These are phyloP conservation scores for Strigamia maritima DNA, from an alignment of 2,888 invertebrate species.

Conservation along the genomic window DNA sequence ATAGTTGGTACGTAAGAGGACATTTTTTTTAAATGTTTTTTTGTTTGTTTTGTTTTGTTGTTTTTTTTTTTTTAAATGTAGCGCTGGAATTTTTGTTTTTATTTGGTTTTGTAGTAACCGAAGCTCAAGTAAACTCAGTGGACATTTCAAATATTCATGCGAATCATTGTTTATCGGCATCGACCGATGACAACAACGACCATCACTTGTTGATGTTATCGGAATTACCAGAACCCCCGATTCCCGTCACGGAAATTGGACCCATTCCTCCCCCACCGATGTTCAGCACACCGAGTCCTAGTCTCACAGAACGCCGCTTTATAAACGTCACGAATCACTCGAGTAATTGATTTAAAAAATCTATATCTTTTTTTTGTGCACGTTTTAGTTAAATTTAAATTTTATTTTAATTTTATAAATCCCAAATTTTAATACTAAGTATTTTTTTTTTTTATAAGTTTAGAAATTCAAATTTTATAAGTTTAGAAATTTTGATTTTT, in stretches of 20 bases:
- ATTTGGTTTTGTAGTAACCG: not conserved
- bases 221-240: constrained; percentile 86
- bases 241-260: constrained; percentile 86
- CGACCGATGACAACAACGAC: constrained; percentile 12
- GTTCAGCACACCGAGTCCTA: constrained; percentile 69
- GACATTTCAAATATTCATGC: not conserved
- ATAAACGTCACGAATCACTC: constrained; percentile 37
- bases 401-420: too few relatives aligned
- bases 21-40: too few relatives aligned
- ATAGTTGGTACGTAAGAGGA: constrained; percentile 40
- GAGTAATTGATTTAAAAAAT: not conserved
- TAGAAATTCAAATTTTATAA: too few relatives aligned
- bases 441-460: too few relatives aligned
- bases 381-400: too few relatives aligned
- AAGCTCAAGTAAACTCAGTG: constrained; percentile 30
- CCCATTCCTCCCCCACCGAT: constrained; percentile 92
- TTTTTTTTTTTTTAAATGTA: not conserved
- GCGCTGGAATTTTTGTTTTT: not conserved
- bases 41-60: not conserved
- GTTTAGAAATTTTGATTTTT: too few relatives aligned
- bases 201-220: constrained; percentile 60
- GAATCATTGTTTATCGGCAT: not conserved
- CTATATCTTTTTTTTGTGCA: not conserved
- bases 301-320: constrained; percentile 37
- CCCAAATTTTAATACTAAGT: too few relatives aligned